Conservation (phyloP, 2,797 vertebrate species). For the Sebastes flavidus region DNA sequence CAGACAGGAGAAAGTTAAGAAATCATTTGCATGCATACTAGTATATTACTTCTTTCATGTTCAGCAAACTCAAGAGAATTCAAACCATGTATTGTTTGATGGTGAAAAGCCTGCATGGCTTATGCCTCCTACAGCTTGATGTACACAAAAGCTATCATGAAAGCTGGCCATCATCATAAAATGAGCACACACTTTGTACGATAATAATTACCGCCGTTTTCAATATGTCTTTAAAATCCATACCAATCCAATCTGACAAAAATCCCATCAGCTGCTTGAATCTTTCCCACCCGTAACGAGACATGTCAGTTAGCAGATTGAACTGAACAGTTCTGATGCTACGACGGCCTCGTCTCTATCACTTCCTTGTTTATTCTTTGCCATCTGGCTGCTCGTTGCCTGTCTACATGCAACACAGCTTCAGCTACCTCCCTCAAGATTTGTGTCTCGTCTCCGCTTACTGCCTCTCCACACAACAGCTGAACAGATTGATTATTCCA, state of each 20-base stretch:
- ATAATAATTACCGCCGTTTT: slow-evolving; percentile 39
- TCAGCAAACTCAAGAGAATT: background rate
- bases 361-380: slow-evolving; percentile 39
- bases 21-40: slow-evolving; percentile 6
- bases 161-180: slow-evolving; percentile 16
- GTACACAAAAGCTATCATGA: slow-evolving; percentile 6
- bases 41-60: background rate
- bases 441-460: slow-evolving; percentile 4
- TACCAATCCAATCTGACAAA: background rate
- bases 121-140: background rate
- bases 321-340: slow-evolving; percentile 15
- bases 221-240: slow-evolving; percentile 8
- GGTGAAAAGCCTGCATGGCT: background rate
- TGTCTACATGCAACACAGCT: slow-evolving; percentile 19
- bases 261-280: slow-evolving; percentile 11
- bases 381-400: slow-evolving; percentile 43
- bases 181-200: background rate
- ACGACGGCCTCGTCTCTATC: slow-evolving; percentile 31
- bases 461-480: slow-evolving; percentile 9
- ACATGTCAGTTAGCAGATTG: slow-evolving; percentile 32
- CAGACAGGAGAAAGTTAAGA: background rate
- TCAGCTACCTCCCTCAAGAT: slow-evolving; percentile 37
- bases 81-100: background rate
- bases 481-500: slow-evolving; percentile 10
- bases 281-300: slow-evolving; percentile 2